Evolutionary conservation across 1,140 invertebrate genomes (phyloP).

Genomic region (Calephelis virginiensis): DNA sequence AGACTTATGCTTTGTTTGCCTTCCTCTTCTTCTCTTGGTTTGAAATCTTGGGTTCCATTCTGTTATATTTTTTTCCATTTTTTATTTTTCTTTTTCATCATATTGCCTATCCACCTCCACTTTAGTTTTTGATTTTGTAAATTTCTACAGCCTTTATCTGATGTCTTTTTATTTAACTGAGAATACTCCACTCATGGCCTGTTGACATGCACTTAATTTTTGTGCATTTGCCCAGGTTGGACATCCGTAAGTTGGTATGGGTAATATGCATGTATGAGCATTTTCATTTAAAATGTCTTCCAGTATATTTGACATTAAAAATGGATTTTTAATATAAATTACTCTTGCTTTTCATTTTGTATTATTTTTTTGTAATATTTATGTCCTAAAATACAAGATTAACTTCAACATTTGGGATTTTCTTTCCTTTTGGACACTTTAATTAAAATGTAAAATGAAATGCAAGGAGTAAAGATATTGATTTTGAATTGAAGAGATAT

Average conservation of each 20-base stretch:
- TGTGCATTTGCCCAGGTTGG: constrained; percentile 11
- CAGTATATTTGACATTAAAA: no score
- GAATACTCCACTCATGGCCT: constrained; percentile 12
- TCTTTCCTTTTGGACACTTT: no score
- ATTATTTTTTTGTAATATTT: no score
- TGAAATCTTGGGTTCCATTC: constrained; percentile 20
- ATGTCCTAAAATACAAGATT: no score
- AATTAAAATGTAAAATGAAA: no score
- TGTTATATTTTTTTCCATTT: constrained; percentile 11
- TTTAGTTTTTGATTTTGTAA: constrained; percentile 12
- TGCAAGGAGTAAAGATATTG: no score
- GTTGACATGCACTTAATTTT: constrained; percentile 14
- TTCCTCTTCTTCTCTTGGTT: constrained; percentile 19
- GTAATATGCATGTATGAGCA: constrained; percentile 4
- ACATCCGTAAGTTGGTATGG: constrained; percentile 7
- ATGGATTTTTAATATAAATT: not conserved
- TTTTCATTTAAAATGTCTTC: not conserved
- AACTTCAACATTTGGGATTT: no score
- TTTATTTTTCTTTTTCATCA: not conserved
- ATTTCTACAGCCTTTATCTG: constrained; percentile 1
- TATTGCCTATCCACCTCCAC: not conserved
- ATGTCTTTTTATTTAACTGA: constrained; percentile 13
- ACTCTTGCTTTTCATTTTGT: not conserved
- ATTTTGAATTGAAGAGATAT: no score
- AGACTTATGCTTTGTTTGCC: constrained; percentile 9